A percentile compares a stretch with the other conserved stretches of the same genome.
Conservation (phyloP, 2,113 vertebrate genomes). For the Alces alces region DNA sequence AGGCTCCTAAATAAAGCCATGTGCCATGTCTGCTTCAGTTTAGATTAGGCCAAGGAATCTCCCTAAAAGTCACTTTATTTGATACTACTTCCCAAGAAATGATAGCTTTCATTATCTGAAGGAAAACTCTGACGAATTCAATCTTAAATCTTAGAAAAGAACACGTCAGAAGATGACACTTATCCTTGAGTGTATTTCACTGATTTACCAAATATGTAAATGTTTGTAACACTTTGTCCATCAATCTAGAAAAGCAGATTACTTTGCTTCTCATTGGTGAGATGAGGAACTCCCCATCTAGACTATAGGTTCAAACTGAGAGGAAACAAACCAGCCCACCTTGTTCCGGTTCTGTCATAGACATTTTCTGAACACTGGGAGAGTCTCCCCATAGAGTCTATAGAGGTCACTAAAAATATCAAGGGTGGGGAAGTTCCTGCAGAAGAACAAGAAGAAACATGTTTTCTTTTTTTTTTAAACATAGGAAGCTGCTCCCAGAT, state of each 20-base stretch:
- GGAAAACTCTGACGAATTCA: background rate
- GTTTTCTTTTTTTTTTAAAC: constrained; percentile 9
- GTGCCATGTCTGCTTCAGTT: constrained; percentile 28
- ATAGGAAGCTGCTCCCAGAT: background rate
- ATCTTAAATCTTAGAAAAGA: background rate
- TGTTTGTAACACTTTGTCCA: background rate
- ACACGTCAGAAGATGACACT: background rate
- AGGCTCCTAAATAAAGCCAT: constrained; percentile 45
- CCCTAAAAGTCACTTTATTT: constrained; percentile 12
- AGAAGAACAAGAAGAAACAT: constrained; percentile 7
- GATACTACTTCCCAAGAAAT: background rate
- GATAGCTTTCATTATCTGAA: background rate
- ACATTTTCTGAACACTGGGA: background rate
- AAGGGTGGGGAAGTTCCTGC: background rate
- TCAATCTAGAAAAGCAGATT: background rate
- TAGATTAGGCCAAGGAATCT: constrained; percentile 8
- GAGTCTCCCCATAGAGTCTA: background rate
- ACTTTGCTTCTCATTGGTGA: background rate
- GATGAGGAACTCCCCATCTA: background rate
- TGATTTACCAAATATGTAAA: background rate
- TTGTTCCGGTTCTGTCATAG: background rate
- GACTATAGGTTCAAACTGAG: background rate
- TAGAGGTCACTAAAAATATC: background rate
- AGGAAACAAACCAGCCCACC: background rate
- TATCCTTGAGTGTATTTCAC: background rate